phyloP scores from a whole-genome alignment of 92 coral and sea anemone species.

The Parazoanthus swiftii region DNA sequence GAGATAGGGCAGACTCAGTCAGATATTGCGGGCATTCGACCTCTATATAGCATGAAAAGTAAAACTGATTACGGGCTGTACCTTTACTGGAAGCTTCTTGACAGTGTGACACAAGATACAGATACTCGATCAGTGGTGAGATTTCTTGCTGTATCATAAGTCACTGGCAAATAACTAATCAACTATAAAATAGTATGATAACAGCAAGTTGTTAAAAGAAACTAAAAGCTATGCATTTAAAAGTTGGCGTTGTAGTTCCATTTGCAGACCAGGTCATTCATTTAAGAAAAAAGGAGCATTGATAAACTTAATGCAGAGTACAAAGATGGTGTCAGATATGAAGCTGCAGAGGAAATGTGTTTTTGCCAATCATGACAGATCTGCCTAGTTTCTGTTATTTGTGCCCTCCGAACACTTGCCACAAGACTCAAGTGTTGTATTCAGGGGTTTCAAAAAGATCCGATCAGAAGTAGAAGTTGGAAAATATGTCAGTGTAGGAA shows the following conservation, averaged over 20 bases:
- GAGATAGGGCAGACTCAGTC: slow-evolving; percentile 35
- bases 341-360: not conserved
- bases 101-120: slow-evolving; percentile 27
- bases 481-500: no score
- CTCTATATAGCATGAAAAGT: slow-evolving; percentile 34
- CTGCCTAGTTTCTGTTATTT: not conserved
- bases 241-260: not conserved
- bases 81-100: slow-evolving; percentile 42
- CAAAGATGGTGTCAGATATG: not conserved
- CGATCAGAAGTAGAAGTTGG: no score
- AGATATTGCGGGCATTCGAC: slow-evolving; percentile 44
- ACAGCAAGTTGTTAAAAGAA: not conserved
- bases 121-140: slow-evolving; percentile 34
- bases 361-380: not conserved
- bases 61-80: slow-evolving; percentile 41
- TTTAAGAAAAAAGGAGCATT: not conserved
- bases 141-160: slow-evolving; percentile 12
- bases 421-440: no score
- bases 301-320: not conserved
- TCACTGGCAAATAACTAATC: not conserved
- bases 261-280: no score
- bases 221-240: not conserved
- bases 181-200: not conserved
- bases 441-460: no score
- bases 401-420: no score